These are phyloP conservation scores for Orestias chungarensis DNA, from an alignment of 2,797 vertebrate genomes.

Conservation along the genomic window DNA sequence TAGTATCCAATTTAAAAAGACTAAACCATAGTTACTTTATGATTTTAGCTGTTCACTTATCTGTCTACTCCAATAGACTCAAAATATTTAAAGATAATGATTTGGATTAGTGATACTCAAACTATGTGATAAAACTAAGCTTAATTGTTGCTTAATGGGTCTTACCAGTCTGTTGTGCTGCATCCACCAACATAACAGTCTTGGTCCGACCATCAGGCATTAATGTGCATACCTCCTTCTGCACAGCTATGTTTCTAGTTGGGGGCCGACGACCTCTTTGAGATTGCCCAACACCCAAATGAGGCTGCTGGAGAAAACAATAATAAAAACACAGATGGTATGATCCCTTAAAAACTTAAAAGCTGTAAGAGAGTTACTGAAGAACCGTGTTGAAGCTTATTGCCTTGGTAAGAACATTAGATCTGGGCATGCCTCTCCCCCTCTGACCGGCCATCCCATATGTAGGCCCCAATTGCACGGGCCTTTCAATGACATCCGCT, in stretches of 20 bases:
- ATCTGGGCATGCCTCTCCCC: constrained; percentile 84
- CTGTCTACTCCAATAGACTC: no score
- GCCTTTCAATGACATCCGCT: constrained; percentile 87
- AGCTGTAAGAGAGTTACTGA: not conserved
- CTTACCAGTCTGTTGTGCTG: constrained; percentile 81
- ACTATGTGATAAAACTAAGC: not conserved
- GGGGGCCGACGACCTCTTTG: constrained; percentile 88
- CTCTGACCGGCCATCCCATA: constrained; percentile 85
- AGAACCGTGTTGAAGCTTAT: not conserved
- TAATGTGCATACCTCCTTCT: constrained; percentile 92
- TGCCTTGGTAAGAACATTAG: constrained; percentile 87
- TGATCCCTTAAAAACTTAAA: not conserved
- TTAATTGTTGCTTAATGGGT: not conserved
- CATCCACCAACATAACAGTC: constrained; percentile 94
- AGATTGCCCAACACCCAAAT: constrained; percentile 78
- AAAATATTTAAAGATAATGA: no score
- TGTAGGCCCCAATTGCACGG: constrained; percentile 79
- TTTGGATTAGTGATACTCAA: not conserved
- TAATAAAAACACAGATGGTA: not conserved
- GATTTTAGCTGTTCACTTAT: no score
- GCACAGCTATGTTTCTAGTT: constrained; percentile 91
- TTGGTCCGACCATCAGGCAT: constrained; percentile 91
- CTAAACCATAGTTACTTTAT: no score
- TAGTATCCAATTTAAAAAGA: no score
- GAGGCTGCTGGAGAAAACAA: constrained; percentile 52